Evolutionary conservation across 1,140 invertebrate genomes (phyloP).

Genomic region (Drosophila fuyamai): DNA sequence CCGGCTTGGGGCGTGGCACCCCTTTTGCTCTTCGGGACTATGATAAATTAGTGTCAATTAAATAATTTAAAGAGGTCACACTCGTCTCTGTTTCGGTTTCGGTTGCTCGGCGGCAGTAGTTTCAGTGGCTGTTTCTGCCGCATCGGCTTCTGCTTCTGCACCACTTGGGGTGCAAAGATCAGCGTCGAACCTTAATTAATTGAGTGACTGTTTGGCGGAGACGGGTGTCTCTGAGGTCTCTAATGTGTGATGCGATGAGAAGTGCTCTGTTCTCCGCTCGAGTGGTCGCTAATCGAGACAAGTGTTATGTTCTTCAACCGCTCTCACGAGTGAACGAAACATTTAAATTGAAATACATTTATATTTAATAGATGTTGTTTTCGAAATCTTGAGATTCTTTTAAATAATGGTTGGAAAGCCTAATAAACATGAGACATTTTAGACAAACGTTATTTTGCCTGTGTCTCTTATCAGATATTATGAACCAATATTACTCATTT

Average conservation of each 20-base stretch:
- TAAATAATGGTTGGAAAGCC: too few species aligned
- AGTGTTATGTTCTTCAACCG: slow-evolving; percentile 18
- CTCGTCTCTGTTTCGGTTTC: slow-evolving; percentile 15
- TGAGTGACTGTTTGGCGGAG: slow-evolving; percentile 55
- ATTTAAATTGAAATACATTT: too few species aligned
- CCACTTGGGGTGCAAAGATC: slow-evolving; percentile 75
- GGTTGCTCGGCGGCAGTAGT: slow-evolving; percentile 15
- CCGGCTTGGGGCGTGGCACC: slow-evolving; percentile 12
- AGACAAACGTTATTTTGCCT: too few species aligned
- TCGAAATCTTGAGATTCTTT: too few species aligned
- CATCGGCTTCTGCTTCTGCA: slow-evolving; percentile 12
- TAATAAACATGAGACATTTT: too few species aligned
- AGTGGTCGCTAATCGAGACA: slow-evolving; percentile 48
- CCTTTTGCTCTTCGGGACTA: slow-evolving; percentile 39
- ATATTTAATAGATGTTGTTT: too few species aligned
- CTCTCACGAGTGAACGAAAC: slow-evolving; percentile 2
- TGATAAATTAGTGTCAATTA: slow-evolving; percentile 84
- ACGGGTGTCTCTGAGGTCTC: slow-evolving; percentile 12
- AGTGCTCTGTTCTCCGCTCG: slow-evolving; percentile 26
- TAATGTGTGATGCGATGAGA: slow-evolving; percentile 24
- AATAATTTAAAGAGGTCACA: slow-evolving; percentile 84
- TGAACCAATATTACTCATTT: too few species aligned
- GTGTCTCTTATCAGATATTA: too few species aligned
- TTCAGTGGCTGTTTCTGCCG: slow-evolving; percentile 7
- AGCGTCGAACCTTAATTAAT: slow-evolving; percentile 80